A percentile compares a stretch with the other conserved stretches of the same genome.
These are phyloP conservation scores for Nephrotoma appendiculata DNA, from an alignment of 2,888 invertebrate species.

Conservation along the genomic window DNA sequence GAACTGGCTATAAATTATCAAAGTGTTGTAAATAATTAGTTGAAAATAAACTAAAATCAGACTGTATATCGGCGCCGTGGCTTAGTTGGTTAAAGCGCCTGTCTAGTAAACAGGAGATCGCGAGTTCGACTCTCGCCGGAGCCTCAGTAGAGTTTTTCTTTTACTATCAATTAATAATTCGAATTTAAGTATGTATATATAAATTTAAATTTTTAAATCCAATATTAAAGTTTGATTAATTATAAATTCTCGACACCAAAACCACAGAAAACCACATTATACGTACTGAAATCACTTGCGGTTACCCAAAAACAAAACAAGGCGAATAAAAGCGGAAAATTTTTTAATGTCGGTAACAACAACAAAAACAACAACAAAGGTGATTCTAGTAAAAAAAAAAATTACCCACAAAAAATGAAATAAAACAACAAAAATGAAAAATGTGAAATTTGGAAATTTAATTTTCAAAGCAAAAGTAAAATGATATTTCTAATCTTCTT, in stretches of 20 bases:
- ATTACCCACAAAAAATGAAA: not conserved
- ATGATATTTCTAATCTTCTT: not conserved
- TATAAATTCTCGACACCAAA: not conserved
- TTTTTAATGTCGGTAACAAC: not conserved
- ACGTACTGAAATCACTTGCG: not conserved
- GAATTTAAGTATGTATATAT: too few species aligned
- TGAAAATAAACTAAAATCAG: too few species aligned
- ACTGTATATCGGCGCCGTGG: conserved; percentile 40
- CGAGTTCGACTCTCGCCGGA: conserved; percentile 59
- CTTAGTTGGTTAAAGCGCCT: conserved; percentile 61
- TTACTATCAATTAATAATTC: not conserved
- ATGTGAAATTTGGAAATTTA: not conserved
- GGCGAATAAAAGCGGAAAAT: not conserved
- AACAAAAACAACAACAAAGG: not conserved
- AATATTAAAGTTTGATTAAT: not conserved
- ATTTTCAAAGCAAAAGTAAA: not conserved
- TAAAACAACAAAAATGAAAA: not conserved
- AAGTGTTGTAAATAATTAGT: too few species aligned
- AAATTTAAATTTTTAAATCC: too few species aligned
- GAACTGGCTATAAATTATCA: too few species aligned
- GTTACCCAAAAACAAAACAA: not conserved
- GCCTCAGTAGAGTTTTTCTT: conserved; percentile 29
- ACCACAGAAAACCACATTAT: not conserved
- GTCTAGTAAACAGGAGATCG: conserved; percentile 66
- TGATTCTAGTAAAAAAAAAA: not conserved